Conservation (phyloP, 1,140 invertebrate species). For the Leptinotarsa texana region DNA sequence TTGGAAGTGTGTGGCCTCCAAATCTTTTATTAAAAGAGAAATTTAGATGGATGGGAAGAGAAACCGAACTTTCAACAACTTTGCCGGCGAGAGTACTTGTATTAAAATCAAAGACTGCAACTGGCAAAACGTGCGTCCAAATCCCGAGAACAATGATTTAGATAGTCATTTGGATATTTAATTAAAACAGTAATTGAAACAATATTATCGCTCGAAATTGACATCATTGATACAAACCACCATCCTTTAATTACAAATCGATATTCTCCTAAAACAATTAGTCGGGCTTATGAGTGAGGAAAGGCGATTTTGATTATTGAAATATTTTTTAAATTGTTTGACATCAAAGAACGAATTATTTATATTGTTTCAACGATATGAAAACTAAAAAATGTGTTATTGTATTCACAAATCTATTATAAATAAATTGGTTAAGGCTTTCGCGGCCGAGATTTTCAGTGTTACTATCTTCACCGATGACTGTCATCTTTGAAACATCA, state of each 20-base stretch:
- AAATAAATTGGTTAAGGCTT: too few species aligned
- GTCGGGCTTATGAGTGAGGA: not conserved
- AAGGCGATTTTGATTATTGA: too few species aligned
- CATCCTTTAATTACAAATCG: not conserved
- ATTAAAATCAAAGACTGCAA: constrained; percentile 1
- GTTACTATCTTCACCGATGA: too few species aligned
- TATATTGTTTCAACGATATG: too few species aligned
- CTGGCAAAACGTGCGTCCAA: not conserved
- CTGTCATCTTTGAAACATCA: too few species aligned
- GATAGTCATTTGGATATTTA: constrained; percentile 1
- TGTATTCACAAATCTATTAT: too few species aligned
- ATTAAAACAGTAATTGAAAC: constrained; percentile 6
- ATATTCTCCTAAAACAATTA: constrained; percentile 1
- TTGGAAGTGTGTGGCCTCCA: not conserved
- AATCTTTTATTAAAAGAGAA: not conserved
- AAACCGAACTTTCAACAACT: constrained; percentile 2
- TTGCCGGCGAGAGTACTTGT: not conserved
- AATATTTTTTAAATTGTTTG: too few species aligned
- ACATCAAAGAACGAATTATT: too few species aligned
- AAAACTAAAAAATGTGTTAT: too few species aligned
- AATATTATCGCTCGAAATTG: not conserved
- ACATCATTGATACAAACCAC: not conserved
- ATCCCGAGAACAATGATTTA: constrained; percentile 1
- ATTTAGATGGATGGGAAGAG: constrained; percentile 5
- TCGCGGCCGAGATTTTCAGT: too few species aligned